Conservation (phyloP, 2,797 vertebrate genomes). For the Anas acuta region DNA sequence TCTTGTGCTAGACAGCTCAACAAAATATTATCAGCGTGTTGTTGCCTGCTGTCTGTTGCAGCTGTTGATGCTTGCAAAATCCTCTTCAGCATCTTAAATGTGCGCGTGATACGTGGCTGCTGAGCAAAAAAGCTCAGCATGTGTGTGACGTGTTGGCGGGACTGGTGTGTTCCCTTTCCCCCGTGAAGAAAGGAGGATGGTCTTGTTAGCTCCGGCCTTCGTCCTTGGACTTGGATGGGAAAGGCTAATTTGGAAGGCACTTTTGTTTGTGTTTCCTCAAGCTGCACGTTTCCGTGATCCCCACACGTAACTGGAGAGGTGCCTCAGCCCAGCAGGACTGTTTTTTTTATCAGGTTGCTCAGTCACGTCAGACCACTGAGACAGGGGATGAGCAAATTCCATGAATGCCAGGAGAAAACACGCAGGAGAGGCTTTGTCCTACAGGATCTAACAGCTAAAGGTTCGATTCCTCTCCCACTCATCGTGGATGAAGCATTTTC, state of each 20-base stretch:
- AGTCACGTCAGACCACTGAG: background rate
- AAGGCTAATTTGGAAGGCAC: slow-evolving; percentile 58
- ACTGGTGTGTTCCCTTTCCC: background rate
- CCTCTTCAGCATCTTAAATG: background rate
- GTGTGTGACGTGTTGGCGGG: background rate
- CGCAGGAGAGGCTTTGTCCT: background rate
- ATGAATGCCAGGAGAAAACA: background rate
- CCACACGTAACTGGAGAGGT: slow-evolving; percentile 56
- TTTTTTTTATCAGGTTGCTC: slow-evolving; percentile 26
- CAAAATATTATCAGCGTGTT: background rate
- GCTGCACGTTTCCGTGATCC: slow-evolving; percentile 65
- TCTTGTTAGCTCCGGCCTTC: background rate
- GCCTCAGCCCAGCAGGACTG: background rate
- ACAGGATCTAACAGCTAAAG: background rate
- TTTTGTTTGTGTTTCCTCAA: slow-evolving; percentile 50
- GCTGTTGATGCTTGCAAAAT: background rate
- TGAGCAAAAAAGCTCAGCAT: background rate
- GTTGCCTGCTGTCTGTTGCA: background rate
- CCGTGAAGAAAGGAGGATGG: background rate
- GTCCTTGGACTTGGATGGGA: background rate
- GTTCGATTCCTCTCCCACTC: background rate
- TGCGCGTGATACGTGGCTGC: background rate
- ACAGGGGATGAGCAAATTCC: background rate
- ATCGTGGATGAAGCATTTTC: background rate
- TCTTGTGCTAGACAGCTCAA: background rate